Conservation (phyloP, 2,888 invertebrate species). For the Salpingus planirostris region DNA sequence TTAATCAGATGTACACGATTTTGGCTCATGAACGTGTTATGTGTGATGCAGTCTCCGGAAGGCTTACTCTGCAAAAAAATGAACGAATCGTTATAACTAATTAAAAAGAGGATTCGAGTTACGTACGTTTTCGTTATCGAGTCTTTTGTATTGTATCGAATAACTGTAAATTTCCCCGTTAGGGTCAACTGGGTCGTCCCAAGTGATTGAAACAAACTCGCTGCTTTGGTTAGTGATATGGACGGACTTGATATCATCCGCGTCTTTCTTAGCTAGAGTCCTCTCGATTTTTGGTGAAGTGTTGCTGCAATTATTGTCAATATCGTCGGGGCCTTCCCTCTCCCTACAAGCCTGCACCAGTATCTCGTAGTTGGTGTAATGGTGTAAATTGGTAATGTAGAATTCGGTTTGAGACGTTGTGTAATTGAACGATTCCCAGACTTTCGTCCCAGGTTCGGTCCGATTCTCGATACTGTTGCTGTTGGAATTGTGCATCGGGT, state of each 20-base stretch:
- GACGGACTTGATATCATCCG: slow-evolving; percentile 55
- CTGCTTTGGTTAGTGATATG: slow-evolving; percentile 44
- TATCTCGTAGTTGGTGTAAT: slow-evolving; percentile 71
- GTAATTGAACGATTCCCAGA: slow-evolving; percentile 26
- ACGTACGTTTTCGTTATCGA: slow-evolving; percentile 59
- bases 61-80: slow-evolving; percentile 38
- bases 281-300: slow-evolving; percentile 43
- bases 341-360: slow-evolving; percentile 71
- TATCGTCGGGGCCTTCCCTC: slow-evolving; percentile 40
- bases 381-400: slow-evolving; percentile 56
- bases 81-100: not conserved
- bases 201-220: slow-evolving; percentile 58
- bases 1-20: slow-evolving; percentile 46
- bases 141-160: slow-evolving; percentile 62
- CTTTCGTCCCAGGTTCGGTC: slow-evolving; percentile 1
- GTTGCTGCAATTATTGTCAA: slow-evolving; percentile 45
- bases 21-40: slow-evolving; percentile 48
- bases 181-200: slow-evolving; percentile 74
- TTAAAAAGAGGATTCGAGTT: no score
- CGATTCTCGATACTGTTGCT: no score
- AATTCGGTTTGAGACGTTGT: slow-evolving; percentile 38
- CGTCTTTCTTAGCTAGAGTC: slow-evolving; percentile 42
- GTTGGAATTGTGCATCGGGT: no score
- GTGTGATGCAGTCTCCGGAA: slow-evolving; percentile 58
- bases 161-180: slow-evolving; percentile 86